phyloP scores from a whole-genome alignment of 1,140 invertebrate species.

The Pseudomyrmex sp. region DNA sequence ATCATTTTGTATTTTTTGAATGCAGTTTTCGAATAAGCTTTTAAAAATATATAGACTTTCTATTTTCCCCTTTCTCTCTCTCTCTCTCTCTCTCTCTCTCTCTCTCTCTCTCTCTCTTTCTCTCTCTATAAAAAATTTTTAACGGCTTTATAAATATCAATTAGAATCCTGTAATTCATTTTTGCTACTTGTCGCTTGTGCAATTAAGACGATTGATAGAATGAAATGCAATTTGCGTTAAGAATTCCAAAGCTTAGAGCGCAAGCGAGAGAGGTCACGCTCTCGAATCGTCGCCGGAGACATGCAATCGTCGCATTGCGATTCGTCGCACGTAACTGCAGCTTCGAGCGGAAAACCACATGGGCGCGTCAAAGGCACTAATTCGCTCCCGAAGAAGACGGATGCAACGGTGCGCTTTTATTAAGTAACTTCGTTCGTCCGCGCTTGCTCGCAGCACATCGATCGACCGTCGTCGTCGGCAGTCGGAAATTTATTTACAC shows the following conservation, averaged over 20 bases:
- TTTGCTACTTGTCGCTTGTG: neutral
- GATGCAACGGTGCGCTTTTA: slow-evolving; percentile 3
- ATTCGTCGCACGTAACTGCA: slow-evolving; percentile 38
- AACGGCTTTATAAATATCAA: neutral
- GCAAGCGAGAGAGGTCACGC: neutral
- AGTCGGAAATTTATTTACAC: slow-evolving; percentile 19
- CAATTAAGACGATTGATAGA: slow-evolving; percentile 43
- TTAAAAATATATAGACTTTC: too few relatives aligned
- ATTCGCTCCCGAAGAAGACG: neutral
- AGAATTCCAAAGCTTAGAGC: neutral
- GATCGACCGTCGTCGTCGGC: slow-evolving; percentile 1
- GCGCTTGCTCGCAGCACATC: neutral
- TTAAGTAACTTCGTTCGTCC: neutral
- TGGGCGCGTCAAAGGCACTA: slow-evolving; percentile 34
- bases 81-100: too few relatives aligned
- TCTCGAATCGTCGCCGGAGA: neutral
- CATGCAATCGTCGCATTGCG: slow-evolving; percentile 19
- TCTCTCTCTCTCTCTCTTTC: too few relatives aligned
- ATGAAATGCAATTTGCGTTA: slow-evolving; percentile 20
- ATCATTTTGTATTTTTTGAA: too few relatives aligned
- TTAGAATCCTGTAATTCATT: slow-evolving; percentile 4
- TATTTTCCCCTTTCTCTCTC: too few relatives aligned
- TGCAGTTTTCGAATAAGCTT: too few relatives aligned
- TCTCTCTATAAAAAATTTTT: too few relatives aligned
- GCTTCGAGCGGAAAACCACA: slow-evolving; percentile 16